A percentile compares a stretch with the other conserved stretches of the same genome.
These are phyloP conservation scores for Glossophaga mutica DNA, from an alignment of 2,797 vertebrate species.

Conservation along the genomic window DNA sequence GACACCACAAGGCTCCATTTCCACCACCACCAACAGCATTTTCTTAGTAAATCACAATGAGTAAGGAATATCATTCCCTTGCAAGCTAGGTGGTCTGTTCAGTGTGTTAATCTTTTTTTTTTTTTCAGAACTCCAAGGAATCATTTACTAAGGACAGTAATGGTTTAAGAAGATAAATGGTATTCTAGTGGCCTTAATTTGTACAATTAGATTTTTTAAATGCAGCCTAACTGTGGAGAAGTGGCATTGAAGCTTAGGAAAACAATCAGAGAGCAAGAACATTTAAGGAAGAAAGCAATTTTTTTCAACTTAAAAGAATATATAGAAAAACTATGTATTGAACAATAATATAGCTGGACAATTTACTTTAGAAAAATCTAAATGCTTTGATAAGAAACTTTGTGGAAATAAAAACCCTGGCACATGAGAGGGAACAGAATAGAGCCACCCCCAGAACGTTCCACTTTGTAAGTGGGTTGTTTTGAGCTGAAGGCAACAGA, in stretches of 20 bases:
- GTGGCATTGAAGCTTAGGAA: background rate
- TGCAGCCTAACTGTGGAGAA: background rate
- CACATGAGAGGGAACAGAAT: background rate
- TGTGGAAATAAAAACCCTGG: background rate
- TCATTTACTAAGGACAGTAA: constrained; percentile 26
- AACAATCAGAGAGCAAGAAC: background rate
- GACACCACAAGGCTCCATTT: background rate
- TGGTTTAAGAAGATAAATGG: background rate
- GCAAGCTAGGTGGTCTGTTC: background rate
- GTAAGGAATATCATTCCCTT: background rate
- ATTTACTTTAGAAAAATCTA: constrained; percentile 18
- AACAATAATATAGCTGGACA: background rate
- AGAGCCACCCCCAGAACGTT: background rate
- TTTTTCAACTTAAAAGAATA: background rate
- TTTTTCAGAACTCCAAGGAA: background rate
- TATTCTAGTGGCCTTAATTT: constrained; percentile 1
- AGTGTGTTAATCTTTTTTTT: background rate
- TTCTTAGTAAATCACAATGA: constrained; percentile 15
- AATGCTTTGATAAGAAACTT: background rate
- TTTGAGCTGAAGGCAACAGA: background rate
- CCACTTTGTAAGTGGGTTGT: background rate
- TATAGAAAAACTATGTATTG: background rate
- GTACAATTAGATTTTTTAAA: constrained; percentile 27
- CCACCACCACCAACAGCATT: background rate
- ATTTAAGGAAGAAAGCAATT: background rate